These are phyloP conservation scores for Coronaproctus castanopsis DNA, from an alignment of 2,888 invertebrate species.

Conservation along the genomic window DNA sequence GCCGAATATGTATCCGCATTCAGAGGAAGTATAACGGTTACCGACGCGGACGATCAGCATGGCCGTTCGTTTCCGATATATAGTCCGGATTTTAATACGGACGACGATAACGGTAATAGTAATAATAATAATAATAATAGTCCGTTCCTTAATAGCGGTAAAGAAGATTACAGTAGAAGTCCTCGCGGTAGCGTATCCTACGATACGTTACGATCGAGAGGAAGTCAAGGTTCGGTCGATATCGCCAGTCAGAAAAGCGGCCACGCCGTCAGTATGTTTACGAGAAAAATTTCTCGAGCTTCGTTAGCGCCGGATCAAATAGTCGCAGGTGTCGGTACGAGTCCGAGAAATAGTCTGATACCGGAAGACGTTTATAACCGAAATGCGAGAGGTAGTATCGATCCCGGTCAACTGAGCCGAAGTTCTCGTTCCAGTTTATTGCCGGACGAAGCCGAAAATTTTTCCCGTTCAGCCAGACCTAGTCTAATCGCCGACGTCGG, in stretches of 20 bases:
- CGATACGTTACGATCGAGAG: constrained; percentile 15
- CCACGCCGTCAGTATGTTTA: not conserved
- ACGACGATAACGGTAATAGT: constrained; percentile 27
- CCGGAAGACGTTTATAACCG: constrained; percentile 31
- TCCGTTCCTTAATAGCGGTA: constrained; percentile 23
- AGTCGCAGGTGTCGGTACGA: constrained; percentile 30
- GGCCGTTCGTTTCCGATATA: constrained; percentile 33
- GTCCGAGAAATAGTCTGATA: constrained; percentile 35
- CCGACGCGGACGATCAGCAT: constrained; percentile 21
- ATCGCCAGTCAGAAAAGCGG: not conserved
- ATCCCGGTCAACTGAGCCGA: constrained; percentile 26
- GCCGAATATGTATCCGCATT: constrained; percentile 20
- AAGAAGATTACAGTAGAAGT: not conserved
- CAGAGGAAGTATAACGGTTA: constrained; percentile 22
- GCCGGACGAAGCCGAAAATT: constrained; percentile 26
- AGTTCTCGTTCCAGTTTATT: constrained; percentile 25
- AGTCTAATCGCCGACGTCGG: constrained; percentile 31
- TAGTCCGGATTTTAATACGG: constrained; percentile 26
- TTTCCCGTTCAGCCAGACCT: constrained; percentile 30
- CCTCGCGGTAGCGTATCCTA: constrained; percentile 14
- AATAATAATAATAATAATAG: constrained; percentile 35
- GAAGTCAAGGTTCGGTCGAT: not conserved
- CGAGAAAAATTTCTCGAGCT: constrained; percentile 26
- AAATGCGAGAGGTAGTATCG: constrained; percentile 28
- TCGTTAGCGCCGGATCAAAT: constrained; percentile 35